Conservation (phyloP, 2,113 vertebrate species). For the Aleadryas rufinucha region DNA sequence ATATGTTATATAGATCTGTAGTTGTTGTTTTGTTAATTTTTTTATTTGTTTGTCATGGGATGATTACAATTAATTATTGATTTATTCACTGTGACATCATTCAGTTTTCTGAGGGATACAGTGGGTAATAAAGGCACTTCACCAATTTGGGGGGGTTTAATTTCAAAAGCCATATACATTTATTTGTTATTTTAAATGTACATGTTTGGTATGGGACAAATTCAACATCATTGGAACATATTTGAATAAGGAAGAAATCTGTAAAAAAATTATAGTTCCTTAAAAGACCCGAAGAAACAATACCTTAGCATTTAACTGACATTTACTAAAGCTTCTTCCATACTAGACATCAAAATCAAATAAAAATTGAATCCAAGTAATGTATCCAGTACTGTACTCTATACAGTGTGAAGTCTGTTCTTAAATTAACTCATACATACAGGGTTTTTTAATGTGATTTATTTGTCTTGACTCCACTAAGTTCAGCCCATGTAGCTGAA, state of each 20-base stretch:
- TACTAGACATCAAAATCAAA: background rate
- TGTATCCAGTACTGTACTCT: background rate
- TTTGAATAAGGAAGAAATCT: background rate
- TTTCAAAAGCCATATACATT: background rate
- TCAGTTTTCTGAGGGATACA: background rate
- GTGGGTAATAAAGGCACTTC: background rate
- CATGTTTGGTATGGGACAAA: background rate
- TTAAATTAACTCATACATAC: background rate
- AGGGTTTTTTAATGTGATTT: background rate
- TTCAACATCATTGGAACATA: background rate
- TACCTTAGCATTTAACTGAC: background rate
- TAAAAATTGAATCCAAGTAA: background rate
- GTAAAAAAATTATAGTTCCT: background rate
- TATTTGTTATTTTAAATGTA: background rate
- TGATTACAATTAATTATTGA: background rate
- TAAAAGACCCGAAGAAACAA: background rate
- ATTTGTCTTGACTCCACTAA: background rate
- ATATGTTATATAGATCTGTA: background rate
- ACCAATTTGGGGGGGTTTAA: background rate
- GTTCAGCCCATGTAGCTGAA: background rate
- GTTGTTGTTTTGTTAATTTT: background rate
- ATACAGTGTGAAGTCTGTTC: background rate
- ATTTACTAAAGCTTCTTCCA: background rate
- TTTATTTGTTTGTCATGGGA: background rate
- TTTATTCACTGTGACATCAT: background rate